Evolutionary conservation across 2,888 invertebrate species (phyloP).

Genomic region (Agonopterix subpropinquella): DNA sequence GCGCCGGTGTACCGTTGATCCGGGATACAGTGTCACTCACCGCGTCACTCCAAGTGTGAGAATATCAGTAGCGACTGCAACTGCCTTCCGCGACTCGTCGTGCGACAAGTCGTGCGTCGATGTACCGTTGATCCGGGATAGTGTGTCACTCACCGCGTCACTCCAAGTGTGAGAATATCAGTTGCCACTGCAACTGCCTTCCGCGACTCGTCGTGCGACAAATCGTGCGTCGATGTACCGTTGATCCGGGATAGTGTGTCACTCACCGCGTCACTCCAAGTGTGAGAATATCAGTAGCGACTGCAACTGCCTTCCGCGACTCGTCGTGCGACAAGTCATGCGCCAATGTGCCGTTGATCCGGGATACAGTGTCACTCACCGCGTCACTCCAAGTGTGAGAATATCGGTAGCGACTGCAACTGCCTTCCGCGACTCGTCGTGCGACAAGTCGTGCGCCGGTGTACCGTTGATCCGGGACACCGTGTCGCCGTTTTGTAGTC

Average conservation of each 20-base stretch:
- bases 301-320: conserved; percentile 83
- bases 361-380: conserved; percentile 66
- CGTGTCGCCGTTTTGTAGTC: conserved; percentile 89
- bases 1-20: conserved; percentile 82
- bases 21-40: conserved; percentile 73
- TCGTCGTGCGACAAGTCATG: conserved; percentile 83
- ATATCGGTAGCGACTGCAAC: conserved; percentile 82
- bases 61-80: conserved; percentile 81
- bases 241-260: conserved; percentile 76
- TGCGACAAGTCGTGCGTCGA: conserved; percentile 82
- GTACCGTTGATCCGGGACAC: conserved; percentile 85
- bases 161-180: conserved; percentile 82
- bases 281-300: conserved; percentile 83
- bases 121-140: conserved; percentile 81
- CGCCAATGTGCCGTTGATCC: conserved; percentile 82
- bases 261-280: conserved; percentile 84
- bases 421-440: conserved; percentile 85
- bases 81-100: conserved; percentile 82
- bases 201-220: conserved; percentile 87
- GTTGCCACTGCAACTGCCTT: conserved; percentile 80
- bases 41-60: conserved; percentile 84
- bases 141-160: conserved; percentile 79
- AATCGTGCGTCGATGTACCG: conserved; percentile 77
- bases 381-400: conserved; percentile 81
- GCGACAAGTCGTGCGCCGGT: conserved; percentile 80